Conservation (phyloP, 2,888 invertebrate genomes). For the Beris morrisii region DNA sequence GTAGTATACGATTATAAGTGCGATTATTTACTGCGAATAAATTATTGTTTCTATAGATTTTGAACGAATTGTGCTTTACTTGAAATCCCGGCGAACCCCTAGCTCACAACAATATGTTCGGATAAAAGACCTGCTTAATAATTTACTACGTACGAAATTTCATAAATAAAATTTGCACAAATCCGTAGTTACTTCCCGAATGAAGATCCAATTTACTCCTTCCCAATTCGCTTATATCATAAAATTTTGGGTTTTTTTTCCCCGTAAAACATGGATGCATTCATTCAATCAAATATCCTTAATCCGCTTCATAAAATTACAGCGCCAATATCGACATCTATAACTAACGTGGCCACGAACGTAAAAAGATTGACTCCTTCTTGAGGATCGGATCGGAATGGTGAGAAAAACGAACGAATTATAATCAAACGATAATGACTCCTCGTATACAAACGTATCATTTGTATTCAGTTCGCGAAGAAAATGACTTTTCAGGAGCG, state of each 20-base stretch:
- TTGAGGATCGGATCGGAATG: background rate
- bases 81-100: too few species aligned
- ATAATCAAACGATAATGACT: conserved; percentile 32
- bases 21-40: too few species aligned
- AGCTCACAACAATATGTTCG: too few species aligned
- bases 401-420: conserved; percentile 21
- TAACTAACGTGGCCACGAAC: conserved; percentile 13
- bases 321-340: conserved; percentile 7
- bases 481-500: conserved; percentile 29
- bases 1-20: too few species aligned
- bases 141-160: too few species aligned
- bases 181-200: too few species aligned
- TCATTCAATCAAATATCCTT: conserved; percentile 14
- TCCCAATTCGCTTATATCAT: too few species aligned
- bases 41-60: too few species aligned
- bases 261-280: background rate
- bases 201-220: too few species aligned
- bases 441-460: conserved; percentile 11
- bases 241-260: background rate
- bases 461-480: conserved; percentile 30
- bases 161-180: too few species aligned
- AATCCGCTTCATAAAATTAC: conserved; percentile 21
- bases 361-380: conserved; percentile 14
- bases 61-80: too few species aligned
- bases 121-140: too few species aligned